Evolutionary conservation across 1,140 invertebrate genomes (phyloP).

Genomic region (Calephelis nemesis): DNA sequence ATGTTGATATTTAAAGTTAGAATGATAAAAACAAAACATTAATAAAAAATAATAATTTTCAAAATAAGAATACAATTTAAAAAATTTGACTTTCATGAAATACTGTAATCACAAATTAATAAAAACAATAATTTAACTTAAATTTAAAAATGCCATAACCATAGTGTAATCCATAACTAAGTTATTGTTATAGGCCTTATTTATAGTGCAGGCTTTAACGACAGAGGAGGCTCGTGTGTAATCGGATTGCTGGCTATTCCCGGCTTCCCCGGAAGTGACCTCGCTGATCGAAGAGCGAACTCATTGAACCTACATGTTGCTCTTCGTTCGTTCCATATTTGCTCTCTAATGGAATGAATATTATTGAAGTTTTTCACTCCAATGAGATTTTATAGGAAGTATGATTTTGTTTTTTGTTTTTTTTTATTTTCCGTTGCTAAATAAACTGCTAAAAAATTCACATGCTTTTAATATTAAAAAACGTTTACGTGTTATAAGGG

Average conservation of each 20-base stretch:
- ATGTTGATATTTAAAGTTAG: too few relatives aligned
- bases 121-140: too few relatives aligned
- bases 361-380: background rate
- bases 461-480: too few relatives aligned
- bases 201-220: conserved; percentile 38
- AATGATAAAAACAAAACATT: too few relatives aligned
- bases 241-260: conserved; percentile 52
- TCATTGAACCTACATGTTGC: conserved; percentile 56
- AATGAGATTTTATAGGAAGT: background rate
- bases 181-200: conserved; percentile 26
- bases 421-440: background rate
- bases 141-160: too few relatives aligned
- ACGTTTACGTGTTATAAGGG: too few relatives aligned
- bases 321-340: conserved; percentile 45
- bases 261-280: conserved; percentile 56
- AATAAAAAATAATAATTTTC: too few relatives aligned
- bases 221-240: conserved; percentile 50
- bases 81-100: too few relatives aligned
- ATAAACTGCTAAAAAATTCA: too few relatives aligned
- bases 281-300: conserved; percentile 55
- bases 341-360: conserved; percentile 25
- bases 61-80: too few relatives aligned
- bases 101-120: too few relatives aligned
- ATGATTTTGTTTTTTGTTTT: background rate
- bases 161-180: background rate